Evolutionary conservation across 2,888 invertebrate species (phyloP).

Genomic region (Dysmachus trigonus): DNA sequence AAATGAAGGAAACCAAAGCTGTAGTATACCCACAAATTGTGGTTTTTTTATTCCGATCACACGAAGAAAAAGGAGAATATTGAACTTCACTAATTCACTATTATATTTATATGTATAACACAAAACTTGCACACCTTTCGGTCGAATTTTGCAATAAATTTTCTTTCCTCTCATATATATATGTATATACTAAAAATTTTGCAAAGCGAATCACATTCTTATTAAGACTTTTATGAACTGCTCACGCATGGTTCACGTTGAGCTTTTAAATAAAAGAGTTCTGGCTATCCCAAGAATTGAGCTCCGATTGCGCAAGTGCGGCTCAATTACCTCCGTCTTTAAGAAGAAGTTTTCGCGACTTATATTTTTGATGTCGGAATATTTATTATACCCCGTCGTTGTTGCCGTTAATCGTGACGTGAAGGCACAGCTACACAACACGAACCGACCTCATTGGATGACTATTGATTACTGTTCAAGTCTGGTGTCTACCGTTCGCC

Average conservation of each 20-base stretch:
- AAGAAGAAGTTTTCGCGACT: constrained; percentile 36
- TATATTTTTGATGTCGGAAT: constrained; percentile 28
- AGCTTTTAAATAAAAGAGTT: constrained; percentile 5
- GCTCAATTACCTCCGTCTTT: constrained; percentile 36
- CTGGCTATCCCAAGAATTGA: constrained; percentile 20
- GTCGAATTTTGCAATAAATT: background rate
- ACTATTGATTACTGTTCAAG: constrained; percentile 28
- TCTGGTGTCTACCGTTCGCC: constrained; percentile 23
- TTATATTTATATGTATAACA: background rate
- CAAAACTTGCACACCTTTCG: background rate
- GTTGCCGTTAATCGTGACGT: constrained; percentile 31
- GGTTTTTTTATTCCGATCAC: background rate
- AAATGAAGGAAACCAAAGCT: background rate
- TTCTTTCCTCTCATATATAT: background rate
- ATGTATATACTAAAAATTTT: too few relatives aligned
- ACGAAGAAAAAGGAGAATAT: background rate
- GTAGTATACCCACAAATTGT: background rate
- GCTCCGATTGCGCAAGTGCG: constrained; percentile 27
- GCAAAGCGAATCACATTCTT: background rate
- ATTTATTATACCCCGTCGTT: constrained; percentile 10
- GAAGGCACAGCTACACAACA: background rate
- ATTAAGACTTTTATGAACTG: background rate
- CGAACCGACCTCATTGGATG: constrained; percentile 38
- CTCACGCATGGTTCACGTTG: constrained; percentile 1
- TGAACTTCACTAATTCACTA: background rate